phyloP scores from a whole-genome alignment of 1,140 invertebrate genomes.

The Trissolcus basalis region DNA sequence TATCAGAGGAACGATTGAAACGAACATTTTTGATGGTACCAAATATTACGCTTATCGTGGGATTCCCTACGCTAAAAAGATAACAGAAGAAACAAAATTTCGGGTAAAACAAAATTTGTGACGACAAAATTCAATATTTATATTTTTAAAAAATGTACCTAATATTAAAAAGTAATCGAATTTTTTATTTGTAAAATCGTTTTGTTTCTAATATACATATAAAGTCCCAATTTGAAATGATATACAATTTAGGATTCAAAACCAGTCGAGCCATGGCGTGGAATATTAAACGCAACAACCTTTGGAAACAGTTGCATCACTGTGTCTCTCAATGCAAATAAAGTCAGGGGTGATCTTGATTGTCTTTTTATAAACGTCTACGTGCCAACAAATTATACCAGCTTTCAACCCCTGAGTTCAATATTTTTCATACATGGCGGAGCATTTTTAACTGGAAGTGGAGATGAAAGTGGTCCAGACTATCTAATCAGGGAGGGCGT shows the following conservation, averaged over 20 bases:
- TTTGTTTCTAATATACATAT: no score
- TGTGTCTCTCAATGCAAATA: background rate
- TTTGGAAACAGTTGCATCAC: background rate
- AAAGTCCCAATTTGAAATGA: no score
- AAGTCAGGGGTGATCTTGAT: background rate
- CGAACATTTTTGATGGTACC: background rate
- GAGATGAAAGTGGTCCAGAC: background rate
- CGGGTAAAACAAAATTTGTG: background rate
- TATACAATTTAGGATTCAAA: background rate
- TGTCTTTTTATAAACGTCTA: background rate
- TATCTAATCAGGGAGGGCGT: constrained; percentile 16
- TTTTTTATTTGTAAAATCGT: no score
- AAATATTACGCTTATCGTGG: background rate
- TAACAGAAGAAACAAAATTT: background rate
- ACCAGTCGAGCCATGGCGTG: background rate
- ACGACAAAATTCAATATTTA: no score
- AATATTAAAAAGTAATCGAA: no score
- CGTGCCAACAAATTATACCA: background rate
- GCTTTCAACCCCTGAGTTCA: background rate
- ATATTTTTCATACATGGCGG: background rate
- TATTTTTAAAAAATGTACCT: no score
- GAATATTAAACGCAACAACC: background rate
- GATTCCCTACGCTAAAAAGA: background rate
- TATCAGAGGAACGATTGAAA: background rate
- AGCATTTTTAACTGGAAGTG: background rate